A percentile compares a stretch with the other conserved stretches of the same genome.
Conservation (phyloP, 2,113 vertebrate genomes). For the Phalacrocorax brasilianus region DNA sequence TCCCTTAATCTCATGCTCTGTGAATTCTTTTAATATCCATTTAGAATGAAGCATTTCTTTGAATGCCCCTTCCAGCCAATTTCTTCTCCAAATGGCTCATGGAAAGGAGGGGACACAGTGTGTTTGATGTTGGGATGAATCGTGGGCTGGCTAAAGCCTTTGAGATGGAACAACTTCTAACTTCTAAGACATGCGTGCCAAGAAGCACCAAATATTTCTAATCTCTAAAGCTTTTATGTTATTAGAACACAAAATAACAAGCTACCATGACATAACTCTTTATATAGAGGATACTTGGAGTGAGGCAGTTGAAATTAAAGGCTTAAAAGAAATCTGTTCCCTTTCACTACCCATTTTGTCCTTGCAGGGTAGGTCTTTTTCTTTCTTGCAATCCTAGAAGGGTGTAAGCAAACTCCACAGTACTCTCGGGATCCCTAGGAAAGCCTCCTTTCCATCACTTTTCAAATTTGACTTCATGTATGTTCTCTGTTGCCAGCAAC, state of each 20-base stretch:
- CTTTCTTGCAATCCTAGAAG: not conserved
- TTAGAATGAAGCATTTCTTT: constrained; percentile 10
- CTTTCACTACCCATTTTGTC: not conserved
- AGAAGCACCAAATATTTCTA: constrained; percentile 6
- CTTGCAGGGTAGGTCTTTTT: not conserved
- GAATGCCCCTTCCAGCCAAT: not conserved
- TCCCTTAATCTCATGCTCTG: constrained; percentile 5
- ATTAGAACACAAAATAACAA: not conserved
- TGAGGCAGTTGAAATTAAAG: not conserved
- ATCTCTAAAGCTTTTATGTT: constrained; percentile 1
- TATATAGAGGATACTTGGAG: not conserved
- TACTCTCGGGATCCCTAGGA: not conserved
- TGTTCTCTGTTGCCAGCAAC: not conserved
- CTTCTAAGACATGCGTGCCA: not conserved
- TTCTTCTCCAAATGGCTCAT: not conserved
- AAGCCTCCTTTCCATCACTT: not conserved
- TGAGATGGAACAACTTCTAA: not conserved
- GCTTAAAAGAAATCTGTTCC: not conserved
- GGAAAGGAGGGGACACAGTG: fast-evolving
- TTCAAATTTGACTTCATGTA: not conserved
- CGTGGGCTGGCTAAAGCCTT: constrained; percentile 1
- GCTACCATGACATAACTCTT: not conserved
- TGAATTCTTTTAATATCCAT: constrained; percentile 13
- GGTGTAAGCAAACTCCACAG: not conserved
- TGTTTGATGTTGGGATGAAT: constrained; percentile 21